Evolutionary conservation across 2,797 vertebrate genomes (phyloP).

Genomic region (Syngnathus rostellatus): DNA sequence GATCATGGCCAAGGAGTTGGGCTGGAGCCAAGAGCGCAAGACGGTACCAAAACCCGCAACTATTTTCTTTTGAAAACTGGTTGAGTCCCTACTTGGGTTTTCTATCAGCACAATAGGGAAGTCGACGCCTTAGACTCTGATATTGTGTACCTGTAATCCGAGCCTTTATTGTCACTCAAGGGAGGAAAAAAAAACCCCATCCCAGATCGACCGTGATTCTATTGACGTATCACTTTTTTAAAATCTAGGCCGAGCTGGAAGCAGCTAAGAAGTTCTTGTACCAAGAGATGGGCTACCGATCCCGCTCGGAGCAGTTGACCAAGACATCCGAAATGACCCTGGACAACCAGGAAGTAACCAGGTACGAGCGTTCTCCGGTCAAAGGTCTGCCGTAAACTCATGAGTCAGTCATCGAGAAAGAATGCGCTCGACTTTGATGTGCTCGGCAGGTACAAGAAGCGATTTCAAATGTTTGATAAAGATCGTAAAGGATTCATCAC

Average conservation of each 20-base stretch:
- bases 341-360: slow-evolving; percentile 75
- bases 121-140: slow-evolving; percentile 18
- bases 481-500: slow-evolving; percentile 95
- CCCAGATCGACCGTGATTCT: neutral
- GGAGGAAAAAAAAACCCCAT: neutral
- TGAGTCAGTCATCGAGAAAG: neutral
- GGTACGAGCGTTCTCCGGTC: slow-evolving; percentile 51
- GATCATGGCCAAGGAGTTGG: slow-evolving; percentile 87
- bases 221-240: neutral
- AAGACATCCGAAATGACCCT: slow-evolving; percentile 85
- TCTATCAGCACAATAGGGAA: slow-evolving; percentile 20
- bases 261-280: slow-evolving; percentile 82
- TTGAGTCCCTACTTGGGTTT: slow-evolving; percentile 17
- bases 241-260: slow-evolving; percentile 78
- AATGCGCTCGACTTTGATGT: neutral
- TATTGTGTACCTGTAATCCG: slow-evolving; percentile 14
- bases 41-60: slow-evolving; percentile 62
- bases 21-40: slow-evolving; percentile 80
- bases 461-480: slow-evolving; percentile 94
- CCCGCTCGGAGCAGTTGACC: slow-evolving; percentile 85
- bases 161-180: slow-evolving; percentile 22
- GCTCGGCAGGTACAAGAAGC: slow-evolving; percentile 82
- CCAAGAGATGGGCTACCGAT: slow-evolving; percentile 96
- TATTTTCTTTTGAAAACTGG: neutral
- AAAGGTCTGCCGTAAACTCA: neutral